These are phyloP conservation scores for Pelobates cultripes DNA, from an alignment of 2,797 vertebrate genomes.

Conservation along the genomic window DNA sequence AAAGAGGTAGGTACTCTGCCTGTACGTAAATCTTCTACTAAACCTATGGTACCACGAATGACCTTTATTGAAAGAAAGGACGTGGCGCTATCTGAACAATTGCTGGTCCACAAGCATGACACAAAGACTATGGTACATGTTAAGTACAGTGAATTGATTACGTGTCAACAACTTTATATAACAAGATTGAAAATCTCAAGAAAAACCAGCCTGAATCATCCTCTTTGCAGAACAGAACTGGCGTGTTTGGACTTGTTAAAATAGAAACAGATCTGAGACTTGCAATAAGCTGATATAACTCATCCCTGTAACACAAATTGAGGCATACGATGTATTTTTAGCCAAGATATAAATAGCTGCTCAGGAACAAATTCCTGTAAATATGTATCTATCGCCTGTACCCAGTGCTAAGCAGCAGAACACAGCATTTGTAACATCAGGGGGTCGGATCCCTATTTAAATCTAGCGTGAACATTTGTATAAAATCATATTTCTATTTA, in stretches of 20 bases:
- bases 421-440: neutral
- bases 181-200: neutral
- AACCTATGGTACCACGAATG: too few species aligned
- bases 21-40: too few species aligned
- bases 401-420: neutral
- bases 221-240: neutral
- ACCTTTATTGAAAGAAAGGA: too few species aligned
- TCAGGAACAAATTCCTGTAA: constrained; percentile 4
- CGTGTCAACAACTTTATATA: too few species aligned
- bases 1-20: too few species aligned
- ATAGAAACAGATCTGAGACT: constrained; percentile 40
- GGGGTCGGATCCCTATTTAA: neutral
- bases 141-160: too few species aligned
- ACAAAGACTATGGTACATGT: too few species aligned
- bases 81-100: too few species aligned
- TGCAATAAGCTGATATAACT: constrained; percentile 28
- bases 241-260: constrained; percentile 21
- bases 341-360: constrained; percentile 18
- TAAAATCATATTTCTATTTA: neutral
- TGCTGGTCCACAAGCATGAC: too few species aligned
- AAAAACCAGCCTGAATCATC: neutral
- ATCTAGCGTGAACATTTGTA: neutral
- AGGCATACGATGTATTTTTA: constrained; percentile 22
- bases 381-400: constrained; percentile 5
- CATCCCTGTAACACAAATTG: constrained; percentile 20